Conservation (phyloP, 1,140 invertebrate genomes). For the Drosophila athabasca region DNA sequence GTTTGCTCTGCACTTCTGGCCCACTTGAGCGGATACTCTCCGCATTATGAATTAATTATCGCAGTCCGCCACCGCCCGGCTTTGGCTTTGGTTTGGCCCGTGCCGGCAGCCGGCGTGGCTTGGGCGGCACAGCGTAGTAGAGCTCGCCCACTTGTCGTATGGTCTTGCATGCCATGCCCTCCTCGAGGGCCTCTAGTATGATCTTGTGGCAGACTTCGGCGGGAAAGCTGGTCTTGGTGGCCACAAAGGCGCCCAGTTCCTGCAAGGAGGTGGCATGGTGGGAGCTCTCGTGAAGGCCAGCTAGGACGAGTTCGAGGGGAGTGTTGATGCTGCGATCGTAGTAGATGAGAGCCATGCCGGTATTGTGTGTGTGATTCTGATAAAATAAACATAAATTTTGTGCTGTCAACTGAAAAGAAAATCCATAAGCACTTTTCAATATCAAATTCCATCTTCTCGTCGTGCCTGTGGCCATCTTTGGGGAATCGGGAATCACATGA, state of each 20-base stretch:
- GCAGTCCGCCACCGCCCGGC: conserved; percentile 26
- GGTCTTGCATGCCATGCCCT: conserved; percentile 23
- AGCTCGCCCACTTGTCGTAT: conserved; percentile 22
- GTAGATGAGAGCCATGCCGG: conserved; percentile 26
- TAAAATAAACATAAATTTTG: conserved; percentile 8
- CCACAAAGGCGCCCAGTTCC: conserved; percentile 21
- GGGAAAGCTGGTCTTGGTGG: conserved; percentile 28
- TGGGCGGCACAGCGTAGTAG: conserved; percentile 22
- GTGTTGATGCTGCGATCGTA: conserved; percentile 39
- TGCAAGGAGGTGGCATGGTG: background rate
- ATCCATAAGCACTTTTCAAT: conserved; percentile 6
- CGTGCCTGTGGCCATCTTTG: conserved; percentile 14
- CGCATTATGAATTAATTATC: conserved; percentile 76
- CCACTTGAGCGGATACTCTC: conserved; percentile 57
- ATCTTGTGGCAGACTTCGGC: conserved; percentile 39
- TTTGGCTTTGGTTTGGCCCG: conserved; percentile 14
- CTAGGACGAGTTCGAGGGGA: conserved; percentile 27
- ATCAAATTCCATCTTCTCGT: background rate
- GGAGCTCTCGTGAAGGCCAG: conserved; percentile 7
- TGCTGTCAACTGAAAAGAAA: conserved; percentile 18
- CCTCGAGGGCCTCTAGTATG: conserved; percentile 26
- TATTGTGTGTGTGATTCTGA: background rate
- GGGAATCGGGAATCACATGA: conserved; percentile 14
- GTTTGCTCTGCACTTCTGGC: conserved; percentile 68
- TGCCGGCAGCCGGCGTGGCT: background rate